These are phyloP conservation scores for Myzus persicae DNA, from an alignment of 1,140 invertebrate genomes.

Conservation along the genomic window DNA sequence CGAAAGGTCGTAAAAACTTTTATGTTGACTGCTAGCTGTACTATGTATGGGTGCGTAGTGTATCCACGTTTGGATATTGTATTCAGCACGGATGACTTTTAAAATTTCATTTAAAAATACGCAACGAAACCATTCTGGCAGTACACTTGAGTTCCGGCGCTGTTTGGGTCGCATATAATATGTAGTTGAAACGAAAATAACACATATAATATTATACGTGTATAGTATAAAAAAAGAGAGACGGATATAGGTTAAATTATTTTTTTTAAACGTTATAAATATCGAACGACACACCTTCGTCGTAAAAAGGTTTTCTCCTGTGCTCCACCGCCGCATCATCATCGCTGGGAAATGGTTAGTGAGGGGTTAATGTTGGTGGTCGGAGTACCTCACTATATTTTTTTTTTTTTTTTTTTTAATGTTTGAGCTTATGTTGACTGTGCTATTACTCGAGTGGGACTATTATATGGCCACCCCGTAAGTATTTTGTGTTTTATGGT, in stretches of 20 bases:
- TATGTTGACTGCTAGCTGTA: not conserved
- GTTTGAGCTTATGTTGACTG: not conserved
- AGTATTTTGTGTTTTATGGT: not conserved
- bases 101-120: constrained; percentile 27
- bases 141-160: not conserved
- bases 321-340: no score
- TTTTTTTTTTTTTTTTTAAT: not conserved
- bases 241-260: constrained; percentile 6
- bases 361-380: no score
- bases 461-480: not conserved
- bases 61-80: not conserved
- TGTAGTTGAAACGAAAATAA: not conserved
- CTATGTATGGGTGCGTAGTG: not conserved
- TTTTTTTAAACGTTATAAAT: constrained; percentile 2
- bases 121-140: not conserved
- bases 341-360: no score
- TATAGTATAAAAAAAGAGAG: constrained; percentile 1
- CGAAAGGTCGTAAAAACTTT: constrained; percentile 35
- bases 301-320: not conserved
- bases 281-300: constrained; percentile 3
- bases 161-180: not conserved
- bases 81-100: constrained; percentile 21
- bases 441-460: not conserved
- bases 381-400: not conserved
- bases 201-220: not conserved